Conservation (phyloP, 2,888 invertebrate genomes). For the Leucoma salicis region DNA sequence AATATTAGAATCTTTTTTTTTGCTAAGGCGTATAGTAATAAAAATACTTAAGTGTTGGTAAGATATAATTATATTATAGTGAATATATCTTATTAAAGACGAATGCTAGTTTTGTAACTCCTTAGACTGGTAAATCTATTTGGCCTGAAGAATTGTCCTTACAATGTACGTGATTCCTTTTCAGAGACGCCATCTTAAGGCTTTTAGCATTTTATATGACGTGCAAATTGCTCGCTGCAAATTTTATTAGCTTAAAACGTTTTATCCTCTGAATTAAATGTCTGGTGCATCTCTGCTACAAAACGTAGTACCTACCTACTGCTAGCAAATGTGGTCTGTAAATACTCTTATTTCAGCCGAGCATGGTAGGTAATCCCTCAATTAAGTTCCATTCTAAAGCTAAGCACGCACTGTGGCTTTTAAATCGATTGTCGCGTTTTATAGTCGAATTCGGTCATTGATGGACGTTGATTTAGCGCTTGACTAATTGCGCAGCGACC, state of each 20-base stretch:
- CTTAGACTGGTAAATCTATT: constrained; percentile 20
- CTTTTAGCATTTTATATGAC: constrained; percentile 14
- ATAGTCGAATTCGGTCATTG: constrained; percentile 30
- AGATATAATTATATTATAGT: too few species aligned
- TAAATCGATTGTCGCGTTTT: constrained; percentile 38
- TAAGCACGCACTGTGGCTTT: constrained; percentile 36
- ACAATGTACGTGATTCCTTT: constrained; percentile 22
- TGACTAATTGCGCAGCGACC: constrained; percentile 29
- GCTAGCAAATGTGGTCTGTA: constrained; percentile 23
- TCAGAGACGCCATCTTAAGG: constrained; percentile 7
- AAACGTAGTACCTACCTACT: constrained; percentile 16
- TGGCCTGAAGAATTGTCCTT: constrained; percentile 12
- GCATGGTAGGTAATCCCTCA: constrained; percentile 33
- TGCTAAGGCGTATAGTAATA: too few species aligned
- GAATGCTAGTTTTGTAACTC: constrained; percentile 6
- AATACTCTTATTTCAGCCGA: constrained; percentile 24
- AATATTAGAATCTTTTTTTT: too few species aligned
- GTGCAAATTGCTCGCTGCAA: constrained; percentile 10
- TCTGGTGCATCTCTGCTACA: constrained; percentile 9
- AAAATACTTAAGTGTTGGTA: too few species aligned
- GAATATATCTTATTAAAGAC: neutral
- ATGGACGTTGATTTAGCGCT: constrained; percentile 35
- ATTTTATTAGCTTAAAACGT: constrained; percentile 8
- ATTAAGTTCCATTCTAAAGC: constrained; percentile 38
- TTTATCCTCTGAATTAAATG: constrained; percentile 12